Evolutionary conservation across 2,888 invertebrate genomes (phyloP).

Genomic region (Leucoma salicis): DNA sequence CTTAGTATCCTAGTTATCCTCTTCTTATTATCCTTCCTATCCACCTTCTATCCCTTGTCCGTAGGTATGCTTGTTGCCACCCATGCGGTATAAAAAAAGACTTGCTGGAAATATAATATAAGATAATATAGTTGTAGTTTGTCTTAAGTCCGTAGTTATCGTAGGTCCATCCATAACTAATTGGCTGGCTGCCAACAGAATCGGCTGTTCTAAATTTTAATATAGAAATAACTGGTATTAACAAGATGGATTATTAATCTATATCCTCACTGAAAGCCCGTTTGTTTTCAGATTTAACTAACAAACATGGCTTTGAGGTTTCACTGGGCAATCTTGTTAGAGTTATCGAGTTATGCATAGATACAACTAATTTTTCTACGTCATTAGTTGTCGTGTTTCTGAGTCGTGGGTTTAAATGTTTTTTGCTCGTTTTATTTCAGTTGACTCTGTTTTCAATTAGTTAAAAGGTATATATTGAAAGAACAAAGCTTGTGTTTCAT

Average conservation of each 20-base stretch:
- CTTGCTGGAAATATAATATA: no score
- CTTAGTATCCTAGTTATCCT: no score
- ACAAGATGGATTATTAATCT: conserved; percentile 61
- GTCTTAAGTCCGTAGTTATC: conserved; percentile 12
- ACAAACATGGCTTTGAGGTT: conserved; percentile 47
- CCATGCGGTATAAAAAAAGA: no score
- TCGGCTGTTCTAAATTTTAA: conserved; percentile 54
- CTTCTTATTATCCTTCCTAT: no score
- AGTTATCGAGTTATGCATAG: conserved; percentile 40
- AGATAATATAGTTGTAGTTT: not conserved
- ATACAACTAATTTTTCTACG: conserved; percentile 17
- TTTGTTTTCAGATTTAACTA: conserved; percentile 56
- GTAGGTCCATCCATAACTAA: conserved; percentile 32
- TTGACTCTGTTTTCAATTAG: not conserved
- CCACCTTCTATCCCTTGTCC: no score
- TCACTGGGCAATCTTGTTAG: conserved; percentile 39
- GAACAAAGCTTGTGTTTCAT: no score
- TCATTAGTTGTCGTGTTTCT: conserved; percentile 12
- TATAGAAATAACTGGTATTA: conserved; percentile 59
- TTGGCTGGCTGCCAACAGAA: conserved; percentile 60
- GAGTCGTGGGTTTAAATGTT: not conserved
- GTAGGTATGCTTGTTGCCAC: no score
- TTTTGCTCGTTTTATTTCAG: not conserved
- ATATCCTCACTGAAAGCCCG: conserved; percentile 61
- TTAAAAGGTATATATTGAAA: not conserved